Evolutionary conservation across 2,113 vertebrate species (phyloP), one percentile per base, ranked within the genome.

Genomic region (Lagenorhynchus albirostris): DNA sequence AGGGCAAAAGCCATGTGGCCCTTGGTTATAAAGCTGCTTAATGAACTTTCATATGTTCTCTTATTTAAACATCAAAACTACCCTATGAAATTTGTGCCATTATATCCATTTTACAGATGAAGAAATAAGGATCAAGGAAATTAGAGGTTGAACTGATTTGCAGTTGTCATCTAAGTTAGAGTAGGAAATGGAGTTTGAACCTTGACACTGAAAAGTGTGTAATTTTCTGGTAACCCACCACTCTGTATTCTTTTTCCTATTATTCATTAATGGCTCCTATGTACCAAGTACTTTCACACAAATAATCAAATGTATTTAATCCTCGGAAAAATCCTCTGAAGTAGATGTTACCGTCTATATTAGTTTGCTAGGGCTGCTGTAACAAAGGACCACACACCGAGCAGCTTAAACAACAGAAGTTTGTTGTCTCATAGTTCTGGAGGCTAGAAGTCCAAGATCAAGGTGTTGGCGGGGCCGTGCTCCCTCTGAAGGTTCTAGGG

Each of bases 321-420:
- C 33, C 53, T 94, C 47, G 67, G 25, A 73, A 94, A 93, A 80
- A 84, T 65, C 23, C 63, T 74, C 79, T 41, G 33, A 86, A 70
- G 14, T 36, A 47, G 3, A 44, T 58, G 18, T 88, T 47, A 41
- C 41, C 26, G 38, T 47, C 73, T 82, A 11, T 26, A 33, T 92
- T 67, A 65, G 33, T 94, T 95, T 89, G n/a, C 68, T 33, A 68
- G 60, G 13, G 8, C 12, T 79, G 25, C 14, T 25, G 5, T 38
- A 87, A n/a, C 21, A 38, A 94, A 85, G 4, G 17, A 67, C 20
- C 29, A 23, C 10, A 62, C 38, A 62, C 18, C 11, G 2, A 73
- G 50, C 44, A 3, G 12, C 33, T 47, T 91, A 79, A 79, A 92
- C 13, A 47, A 44, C 7, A 63, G 44, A 90, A 85, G 44, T 17